A percentile compares a stretch with the other conserved stretches of the same genome.
Evolutionary conservation across 2,888 invertebrate species (phyloP).

Genomic region (Eremobia ochroleuca): DNA sequence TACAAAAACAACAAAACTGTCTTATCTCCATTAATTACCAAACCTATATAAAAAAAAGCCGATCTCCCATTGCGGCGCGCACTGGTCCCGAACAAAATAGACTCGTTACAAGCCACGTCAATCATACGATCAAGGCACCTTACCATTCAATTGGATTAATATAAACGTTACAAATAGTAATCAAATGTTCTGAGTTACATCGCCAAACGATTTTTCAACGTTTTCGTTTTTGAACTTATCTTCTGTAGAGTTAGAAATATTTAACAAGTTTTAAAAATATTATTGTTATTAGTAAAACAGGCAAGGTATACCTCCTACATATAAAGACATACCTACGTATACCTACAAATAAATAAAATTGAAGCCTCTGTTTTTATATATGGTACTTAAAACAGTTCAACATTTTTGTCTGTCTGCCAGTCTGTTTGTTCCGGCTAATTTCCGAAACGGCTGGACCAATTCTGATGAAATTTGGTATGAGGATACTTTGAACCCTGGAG

Average conservation of each 20-base stretch:
- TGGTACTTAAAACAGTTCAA: too few relatives aligned
- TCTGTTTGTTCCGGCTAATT: too few relatives aligned
- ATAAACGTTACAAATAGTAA: conserved; percentile 90
- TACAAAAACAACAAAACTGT: conserved; percentile 10
- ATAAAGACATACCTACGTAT: too few relatives aligned
- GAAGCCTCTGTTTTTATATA: too few relatives aligned
- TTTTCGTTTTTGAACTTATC: conserved; percentile 80
- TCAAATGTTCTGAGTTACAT: conserved; percentile 85
- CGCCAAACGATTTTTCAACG: conserved; percentile 82
- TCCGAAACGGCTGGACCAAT: too few relatives aligned
- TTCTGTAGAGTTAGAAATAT: conserved; percentile 69
- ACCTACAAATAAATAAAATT: too few relatives aligned
- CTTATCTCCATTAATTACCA: conserved; percentile 56
- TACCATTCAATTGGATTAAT: conserved; percentile 85
- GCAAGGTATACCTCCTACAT: too few relatives aligned
- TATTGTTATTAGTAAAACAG: not conserved
- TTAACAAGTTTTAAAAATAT: not conserved
- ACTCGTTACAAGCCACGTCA: conserved; percentile 87
- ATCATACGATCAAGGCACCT: conserved; percentile 76
- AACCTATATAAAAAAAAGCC: conserved; percentile 51
- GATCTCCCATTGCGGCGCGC: conserved; percentile 73
- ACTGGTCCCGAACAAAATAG: conserved; percentile 82
- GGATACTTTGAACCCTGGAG: too few relatives aligned
- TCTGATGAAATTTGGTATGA: too few relatives aligned
- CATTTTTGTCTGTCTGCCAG: too few relatives aligned